Evolutionary conservation across 2,888 invertebrate species (phyloP).

Genomic region (Hymenopus coronatus): DNA sequence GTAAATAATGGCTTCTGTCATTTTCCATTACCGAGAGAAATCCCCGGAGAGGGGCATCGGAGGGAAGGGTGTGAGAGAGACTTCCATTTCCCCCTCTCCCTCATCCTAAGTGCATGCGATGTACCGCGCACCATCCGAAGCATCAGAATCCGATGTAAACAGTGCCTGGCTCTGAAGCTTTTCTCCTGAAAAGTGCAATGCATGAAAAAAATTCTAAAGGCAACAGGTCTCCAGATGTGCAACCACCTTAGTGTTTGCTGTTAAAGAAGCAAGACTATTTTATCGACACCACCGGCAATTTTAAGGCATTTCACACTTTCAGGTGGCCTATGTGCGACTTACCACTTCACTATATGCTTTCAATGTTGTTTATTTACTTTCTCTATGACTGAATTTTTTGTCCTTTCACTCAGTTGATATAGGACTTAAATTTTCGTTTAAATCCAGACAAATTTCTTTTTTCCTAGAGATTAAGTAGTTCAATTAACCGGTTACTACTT

Average conservation of each 20-base stretch:
- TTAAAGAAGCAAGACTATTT: neutral
- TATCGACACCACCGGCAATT: neutral
- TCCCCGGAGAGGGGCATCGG: slow-evolving; percentile 36
- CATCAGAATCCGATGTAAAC: neutral
- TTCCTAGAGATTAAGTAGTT: no score
- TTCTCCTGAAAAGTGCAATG: neutral
- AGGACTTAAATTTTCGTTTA: no score
- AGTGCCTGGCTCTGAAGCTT: neutral
- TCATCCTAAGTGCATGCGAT: neutral
- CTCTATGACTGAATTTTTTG: no score
- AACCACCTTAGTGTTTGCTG: neutral
- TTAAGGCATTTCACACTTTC: no score
- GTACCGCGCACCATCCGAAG: neutral
- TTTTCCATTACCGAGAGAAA: slow-evolving; percentile 48
- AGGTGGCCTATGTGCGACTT: no score
- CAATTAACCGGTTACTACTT: no score
- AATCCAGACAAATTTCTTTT: no score
- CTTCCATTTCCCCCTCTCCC: neutral
- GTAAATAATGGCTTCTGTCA: slow-evolving; percentile 53
- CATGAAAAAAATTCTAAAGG: neutral
- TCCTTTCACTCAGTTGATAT: no score
- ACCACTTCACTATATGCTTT: no score
- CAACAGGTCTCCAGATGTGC: neutral
- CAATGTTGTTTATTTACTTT: no score
- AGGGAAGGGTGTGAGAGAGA: neutral